phyloP scores from a whole-genome alignment of 2,797 vertebrate species.

The Sciurus carolinensis region DNA sequence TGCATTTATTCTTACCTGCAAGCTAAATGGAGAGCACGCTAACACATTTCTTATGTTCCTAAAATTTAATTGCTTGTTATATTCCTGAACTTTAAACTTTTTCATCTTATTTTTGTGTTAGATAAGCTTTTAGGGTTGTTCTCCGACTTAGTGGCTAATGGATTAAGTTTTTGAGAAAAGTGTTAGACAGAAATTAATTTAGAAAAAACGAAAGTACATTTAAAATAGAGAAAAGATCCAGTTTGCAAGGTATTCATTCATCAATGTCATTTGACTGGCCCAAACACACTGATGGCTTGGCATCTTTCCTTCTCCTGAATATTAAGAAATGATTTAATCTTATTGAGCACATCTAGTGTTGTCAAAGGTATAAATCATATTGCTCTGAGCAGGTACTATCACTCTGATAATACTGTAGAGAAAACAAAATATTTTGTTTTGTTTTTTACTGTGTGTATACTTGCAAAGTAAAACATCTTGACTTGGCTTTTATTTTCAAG shows the following conservation, averaged over 20 bases:
- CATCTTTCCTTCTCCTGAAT: neutral
- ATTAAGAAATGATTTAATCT: conserved; percentile 32
- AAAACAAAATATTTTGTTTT: neutral
- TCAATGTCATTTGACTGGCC: neutral
- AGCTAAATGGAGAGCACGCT: neutral
- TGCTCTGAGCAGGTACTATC: neutral
- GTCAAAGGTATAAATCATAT: neutral
- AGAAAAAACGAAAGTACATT: neutral
- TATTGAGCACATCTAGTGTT: neutral
- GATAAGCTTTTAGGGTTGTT: neutral
- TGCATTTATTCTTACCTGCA: neutral
- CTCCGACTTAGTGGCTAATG: neutral
- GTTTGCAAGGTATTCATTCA: neutral
- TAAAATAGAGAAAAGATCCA: neutral
- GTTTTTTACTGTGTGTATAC: neutral
- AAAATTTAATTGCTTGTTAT: neutral
- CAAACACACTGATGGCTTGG: neutral
- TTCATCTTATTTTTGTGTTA: neutral
- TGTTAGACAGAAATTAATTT: neutral
- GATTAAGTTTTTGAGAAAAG: conserved; percentile 11
- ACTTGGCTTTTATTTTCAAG: conserved; percentile 52
- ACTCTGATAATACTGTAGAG: neutral
- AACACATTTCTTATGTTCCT: neutral
- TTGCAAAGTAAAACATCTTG: neutral
- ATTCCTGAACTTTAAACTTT: neutral